Conservation (phyloP, 1,140 invertebrate genomes). For the Drosophila arawakana region DNA sequence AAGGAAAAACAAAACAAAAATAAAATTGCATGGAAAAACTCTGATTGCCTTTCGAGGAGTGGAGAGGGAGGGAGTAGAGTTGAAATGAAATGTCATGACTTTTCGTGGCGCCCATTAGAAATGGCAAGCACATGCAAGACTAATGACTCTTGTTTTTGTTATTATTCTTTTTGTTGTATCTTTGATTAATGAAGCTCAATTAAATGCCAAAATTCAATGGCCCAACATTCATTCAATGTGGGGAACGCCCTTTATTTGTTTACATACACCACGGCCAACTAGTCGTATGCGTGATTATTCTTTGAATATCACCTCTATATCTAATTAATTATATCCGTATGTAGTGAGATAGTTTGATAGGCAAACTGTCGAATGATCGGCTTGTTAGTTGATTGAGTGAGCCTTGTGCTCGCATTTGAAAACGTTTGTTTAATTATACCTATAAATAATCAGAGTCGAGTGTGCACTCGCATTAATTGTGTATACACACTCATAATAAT, state of each 20-base stretch:
- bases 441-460: conserved; percentile 74
- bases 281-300: conserved; percentile 56
- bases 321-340: background rate
- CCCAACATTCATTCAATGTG: conserved; percentile 7
- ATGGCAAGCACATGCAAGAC: conserved; percentile 51
- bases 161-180: conserved; percentile 21
- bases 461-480: conserved; percentile 67
- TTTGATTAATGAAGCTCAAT: conserved; percentile 76
- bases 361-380: background rate
- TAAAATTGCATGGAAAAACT: conserved; percentile 67
- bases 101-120: conserved; percentile 52
- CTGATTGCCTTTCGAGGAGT: conserved; percentile 48
- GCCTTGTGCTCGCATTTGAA: conserved; percentile 43
- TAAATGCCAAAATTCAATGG: conserved; percentile 61
- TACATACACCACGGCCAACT: background rate
- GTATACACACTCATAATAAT: conserved; percentile 66
- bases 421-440: conserved; percentile 78
- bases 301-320: conserved; percentile 17
- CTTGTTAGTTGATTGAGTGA: conserved; percentile 25
- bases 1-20: conserved; percentile 32
- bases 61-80: background rate
- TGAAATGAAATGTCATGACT: conserved; percentile 65
- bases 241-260: conserved; percentile 42
- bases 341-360: conserved; percentile 1
- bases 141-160: conserved; percentile 39